Conservation (phyloP, 2,797 vertebrate genomes). For the Pyrocephalus nanus region DNA sequence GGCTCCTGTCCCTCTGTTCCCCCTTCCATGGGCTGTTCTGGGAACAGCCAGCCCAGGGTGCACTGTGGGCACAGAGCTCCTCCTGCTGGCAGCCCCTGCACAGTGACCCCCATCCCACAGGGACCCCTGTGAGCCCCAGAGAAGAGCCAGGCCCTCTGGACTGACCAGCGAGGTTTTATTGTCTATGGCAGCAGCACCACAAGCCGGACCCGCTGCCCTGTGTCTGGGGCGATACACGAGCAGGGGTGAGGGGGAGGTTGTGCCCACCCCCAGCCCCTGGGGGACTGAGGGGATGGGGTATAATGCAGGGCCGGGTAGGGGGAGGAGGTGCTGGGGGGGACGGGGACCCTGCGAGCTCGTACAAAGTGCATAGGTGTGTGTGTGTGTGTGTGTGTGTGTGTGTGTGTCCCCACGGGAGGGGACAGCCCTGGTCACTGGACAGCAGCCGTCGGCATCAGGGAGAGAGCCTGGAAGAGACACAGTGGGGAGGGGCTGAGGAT, state of each 20-base stretch:
- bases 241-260: fast-evolving
- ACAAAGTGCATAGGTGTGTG: constrained; percentile 60
- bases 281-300: neutral
- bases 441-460: fast-evolving
- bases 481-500: fast-evolving
- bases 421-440: neutral
- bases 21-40: neutral
- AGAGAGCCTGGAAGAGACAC: neutral
- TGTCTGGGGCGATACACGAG: neutral
- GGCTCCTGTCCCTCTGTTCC: neutral
- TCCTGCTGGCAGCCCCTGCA: neutral
- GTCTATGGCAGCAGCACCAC: constrained; percentile 19
- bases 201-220: neutral
- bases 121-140: neutral
- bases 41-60: neutral
- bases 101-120: neutral
- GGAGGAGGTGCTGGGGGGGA: neutral
- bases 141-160: neutral
- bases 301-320: fast-evolving
- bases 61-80: neutral
- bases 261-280: neutral
- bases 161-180: constrained; percentile 33
- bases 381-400: too few relatives aligned
- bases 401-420: neutral
- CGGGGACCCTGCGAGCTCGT: neutral